These are phyloP conservation scores for Pachyrhynchus sulphureomaculatus DNA, from an alignment of 1,140 invertebrate species.

Conservation along the genomic window DNA sequence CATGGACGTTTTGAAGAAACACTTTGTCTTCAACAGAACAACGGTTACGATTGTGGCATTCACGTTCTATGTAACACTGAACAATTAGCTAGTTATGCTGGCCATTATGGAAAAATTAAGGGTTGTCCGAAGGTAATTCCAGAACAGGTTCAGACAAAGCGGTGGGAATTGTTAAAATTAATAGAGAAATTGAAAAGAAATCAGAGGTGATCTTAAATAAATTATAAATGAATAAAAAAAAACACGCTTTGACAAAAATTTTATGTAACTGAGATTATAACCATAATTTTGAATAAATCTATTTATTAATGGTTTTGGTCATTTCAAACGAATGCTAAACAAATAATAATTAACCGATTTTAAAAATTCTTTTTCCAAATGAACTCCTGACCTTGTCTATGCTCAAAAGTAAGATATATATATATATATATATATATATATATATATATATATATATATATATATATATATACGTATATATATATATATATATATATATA, in stretches of 20 bases:
- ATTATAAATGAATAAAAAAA: too few relatives aligned
- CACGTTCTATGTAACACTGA: constrained; percentile 67
- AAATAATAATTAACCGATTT: too few relatives aligned
- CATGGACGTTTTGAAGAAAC: constrained; percentile 56
- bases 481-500: too few relatives aligned
- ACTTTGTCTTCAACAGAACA: constrained; percentile 66
- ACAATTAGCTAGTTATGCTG: constrained; percentile 58
- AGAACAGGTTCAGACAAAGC: constrained; percentile 42
- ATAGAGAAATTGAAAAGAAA: constrained; percentile 40
- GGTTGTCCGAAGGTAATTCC: constrained; percentile 53
- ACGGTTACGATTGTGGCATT: constrained; percentile 41
- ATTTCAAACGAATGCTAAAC: too few relatives aligned
- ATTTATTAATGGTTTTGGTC: constrained; percentile 1
- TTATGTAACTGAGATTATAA: too few relatives aligned
- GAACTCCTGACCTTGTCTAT: too few relatives aligned
- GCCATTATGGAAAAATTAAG: constrained; percentile 51
- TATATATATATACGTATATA: too few relatives aligned
- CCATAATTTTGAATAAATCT: neutral
- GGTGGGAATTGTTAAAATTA: constrained; percentile 48
- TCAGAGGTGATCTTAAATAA: constrained; percentile 5
- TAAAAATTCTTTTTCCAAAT: too few relatives aligned
- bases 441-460: too few relatives aligned
- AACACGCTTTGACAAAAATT: too few relatives aligned
- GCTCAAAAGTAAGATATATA: too few relatives aligned
- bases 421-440: too few relatives aligned